phyloP scores from a whole-genome alignment of 2,797 vertebrate species.

The Myripristis jacobus region DNA sequence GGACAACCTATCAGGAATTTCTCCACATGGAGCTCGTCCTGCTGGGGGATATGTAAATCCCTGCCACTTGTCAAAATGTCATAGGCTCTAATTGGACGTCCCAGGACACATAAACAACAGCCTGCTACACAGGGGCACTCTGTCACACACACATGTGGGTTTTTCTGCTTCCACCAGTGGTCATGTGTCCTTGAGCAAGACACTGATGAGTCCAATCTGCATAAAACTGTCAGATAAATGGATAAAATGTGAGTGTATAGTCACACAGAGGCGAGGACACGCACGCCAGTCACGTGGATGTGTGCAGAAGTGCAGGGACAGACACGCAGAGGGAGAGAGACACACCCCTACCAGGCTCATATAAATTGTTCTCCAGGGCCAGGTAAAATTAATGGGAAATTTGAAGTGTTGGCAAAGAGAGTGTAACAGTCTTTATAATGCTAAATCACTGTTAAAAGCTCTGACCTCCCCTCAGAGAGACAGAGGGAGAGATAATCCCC shows the following conservation, averaged over 20 bases:
- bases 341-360: not conserved
- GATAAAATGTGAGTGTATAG: conserved; percentile 21
- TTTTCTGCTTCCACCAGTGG: conserved; percentile 1
- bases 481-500: not conserved
- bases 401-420: conserved; percentile 10
- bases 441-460: conserved; percentile 27
- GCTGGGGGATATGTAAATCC: not conserved
- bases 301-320: conserved; percentile 10
- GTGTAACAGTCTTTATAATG: not conserved
- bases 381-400: conserved; percentile 17
- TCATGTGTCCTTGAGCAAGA: conserved; percentile 22
- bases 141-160: not conserved
- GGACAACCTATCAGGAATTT: too few species aligned
- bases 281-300: not conserved
- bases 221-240: conserved; percentile 23
- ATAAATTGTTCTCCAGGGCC: conserved; percentile 36
- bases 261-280: not conserved
- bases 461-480: conserved; percentile 8
- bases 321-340: not conserved
- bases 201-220: not conserved
- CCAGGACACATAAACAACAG: not conserved
- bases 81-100: not conserved
- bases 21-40: not conserved
- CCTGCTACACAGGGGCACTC: not conserved
- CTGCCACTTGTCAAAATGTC: not conserved